A percentile compares a stretch with the other conserved stretches of the same genome.
phyloP scores from a whole-genome alignment of 1,140 invertebrate species.

The Eumeta japonica region DNA sequence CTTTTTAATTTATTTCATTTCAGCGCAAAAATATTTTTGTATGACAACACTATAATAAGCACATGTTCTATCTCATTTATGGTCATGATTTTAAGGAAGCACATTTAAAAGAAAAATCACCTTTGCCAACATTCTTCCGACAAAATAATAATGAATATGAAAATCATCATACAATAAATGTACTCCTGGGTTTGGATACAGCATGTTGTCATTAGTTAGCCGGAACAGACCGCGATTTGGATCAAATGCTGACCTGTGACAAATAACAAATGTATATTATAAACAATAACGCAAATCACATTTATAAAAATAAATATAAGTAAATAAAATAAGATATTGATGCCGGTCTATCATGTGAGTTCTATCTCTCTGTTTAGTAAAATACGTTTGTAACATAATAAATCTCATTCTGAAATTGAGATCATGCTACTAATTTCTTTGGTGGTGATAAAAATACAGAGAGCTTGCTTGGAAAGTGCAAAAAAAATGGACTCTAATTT shows the following conservation, averaged over 20 bases:
- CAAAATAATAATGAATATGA: constrained; percentile 91
- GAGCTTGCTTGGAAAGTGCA: too few relatives aligned
- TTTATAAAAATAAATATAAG: too few relatives aligned
- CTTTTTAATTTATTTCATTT: too few relatives aligned
- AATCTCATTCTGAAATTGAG: too few relatives aligned
- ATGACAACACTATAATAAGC: neutral
- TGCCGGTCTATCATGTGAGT: too few relatives aligned
- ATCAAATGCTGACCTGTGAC: constrained; percentile 82
- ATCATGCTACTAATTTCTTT: too few relatives aligned
- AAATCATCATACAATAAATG: constrained; percentile 81
- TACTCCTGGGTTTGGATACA: constrained; percentile 95
- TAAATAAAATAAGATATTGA: too few relatives aligned
- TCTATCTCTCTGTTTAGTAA: too few relatives aligned
- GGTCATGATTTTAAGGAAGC: constrained; percentile 6
- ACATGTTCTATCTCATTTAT: neutral
- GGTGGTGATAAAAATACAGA: too few relatives aligned
- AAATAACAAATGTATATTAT: constrained; percentile 2
- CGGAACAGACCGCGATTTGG: constrained; percentile 94
- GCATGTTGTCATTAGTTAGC: constrained; percentile 85
- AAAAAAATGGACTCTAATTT: too few relatives aligned
- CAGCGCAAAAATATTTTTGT: too few relatives aligned
- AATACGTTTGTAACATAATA: neutral
- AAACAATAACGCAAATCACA: neutral
- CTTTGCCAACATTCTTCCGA: constrained; percentile 93
- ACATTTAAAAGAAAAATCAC: constrained; percentile 53